Percentiles rank a stretch among this genome's conserved stretches.
Evolutionary conservation across 92 coral and sea anemone species (phyloP).

Genomic region (Phenganax subtilis): DNA sequence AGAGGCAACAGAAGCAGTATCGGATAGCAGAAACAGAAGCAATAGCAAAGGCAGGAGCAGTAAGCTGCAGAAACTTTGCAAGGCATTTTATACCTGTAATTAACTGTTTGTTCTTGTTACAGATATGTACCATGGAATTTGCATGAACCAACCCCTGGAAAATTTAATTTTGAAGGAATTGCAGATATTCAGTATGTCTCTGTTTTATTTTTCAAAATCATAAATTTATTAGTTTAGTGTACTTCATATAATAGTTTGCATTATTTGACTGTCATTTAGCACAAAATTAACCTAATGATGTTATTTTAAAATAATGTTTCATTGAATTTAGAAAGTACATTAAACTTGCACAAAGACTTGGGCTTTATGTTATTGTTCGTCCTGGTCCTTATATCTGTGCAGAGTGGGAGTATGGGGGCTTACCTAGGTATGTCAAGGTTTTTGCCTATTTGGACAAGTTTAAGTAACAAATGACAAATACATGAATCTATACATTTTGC

Average conservation of each 20-base stretch:
- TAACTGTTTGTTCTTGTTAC: constrained; percentile 7
- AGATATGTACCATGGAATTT: constrained; percentile 88
- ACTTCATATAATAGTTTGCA: background rate
- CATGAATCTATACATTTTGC: no score
- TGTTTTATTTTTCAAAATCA: background rate
- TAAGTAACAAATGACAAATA: no score
- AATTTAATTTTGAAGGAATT: constrained; percentile 60
- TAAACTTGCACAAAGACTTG: constrained; percentile 64
- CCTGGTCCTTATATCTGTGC: constrained; percentile 98
- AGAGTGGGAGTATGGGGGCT: constrained; percentile 93
- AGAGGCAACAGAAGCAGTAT: no score
- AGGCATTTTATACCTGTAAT: no score
- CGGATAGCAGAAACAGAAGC: no score
- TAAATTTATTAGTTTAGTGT: background rate
- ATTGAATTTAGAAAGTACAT: constrained; percentile 62
- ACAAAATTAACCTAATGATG: background rate
- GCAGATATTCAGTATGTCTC: constrained; percentile 60
- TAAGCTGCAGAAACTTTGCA: no score
- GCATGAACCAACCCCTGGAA: constrained; percentile 74
- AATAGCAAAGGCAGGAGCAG: no score
- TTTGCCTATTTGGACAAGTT: no score
- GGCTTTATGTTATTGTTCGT: constrained; percentile 72
- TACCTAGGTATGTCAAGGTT: constrained; percentile 65
- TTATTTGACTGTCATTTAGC: background rate
- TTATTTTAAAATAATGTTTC: background rate